These are phyloP conservation scores for crab-eating macaque (Macaca fascicularis) DNA, from an alignment of 2,113 vertebrate species.

Conservation along the genomic window T2T-MFA8v1.1 NC_088383.1:140811001-140811500, in stretches of 20 bases:
- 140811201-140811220: neutral
- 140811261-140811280: neutral
- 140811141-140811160: neutral
- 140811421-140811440: neutral
- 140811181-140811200: neutral
- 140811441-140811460: neutral
- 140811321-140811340: neutral
- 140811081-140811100: accelerated
- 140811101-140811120: accelerated
- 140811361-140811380: too few species aligned
- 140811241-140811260: neutral
- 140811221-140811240: neutral
- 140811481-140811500: neutral
- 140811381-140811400: accelerated
- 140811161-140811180: accelerated
- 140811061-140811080: neutral
- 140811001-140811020: accelerated
- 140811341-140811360: neutral
- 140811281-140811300: neutral
- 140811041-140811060: accelerated
- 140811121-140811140: accelerated
- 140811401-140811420: neutral
- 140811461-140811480: neutral
- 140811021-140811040: accelerated
- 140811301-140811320: neutral